phyloP scores from a whole-genome alignment of 2,113 vertebrate species.

The Bufo bufo region DNA sequence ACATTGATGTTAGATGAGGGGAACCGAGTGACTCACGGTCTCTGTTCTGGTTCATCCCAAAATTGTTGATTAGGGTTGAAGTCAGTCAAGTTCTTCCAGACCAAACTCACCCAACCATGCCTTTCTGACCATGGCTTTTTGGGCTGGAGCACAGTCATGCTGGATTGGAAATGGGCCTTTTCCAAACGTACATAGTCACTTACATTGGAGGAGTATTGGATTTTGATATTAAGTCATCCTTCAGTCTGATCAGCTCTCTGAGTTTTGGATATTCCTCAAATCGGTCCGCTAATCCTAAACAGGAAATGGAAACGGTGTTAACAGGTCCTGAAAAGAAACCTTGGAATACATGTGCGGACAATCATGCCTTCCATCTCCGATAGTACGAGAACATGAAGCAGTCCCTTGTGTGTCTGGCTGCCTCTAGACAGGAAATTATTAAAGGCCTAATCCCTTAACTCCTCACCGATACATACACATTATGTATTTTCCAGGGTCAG shows the following conservation, averaged over 20 bases:
- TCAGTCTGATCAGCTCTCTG: conserved; percentile 93
- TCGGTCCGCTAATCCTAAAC: conserved; percentile 91
- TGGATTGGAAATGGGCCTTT: no score
- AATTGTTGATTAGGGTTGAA: no score
- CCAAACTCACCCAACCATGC: no score
- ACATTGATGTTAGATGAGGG: no score
- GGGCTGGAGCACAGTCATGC: no score
- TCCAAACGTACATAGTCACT: conserved; percentile 59
- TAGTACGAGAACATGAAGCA: conserved; percentile 9
- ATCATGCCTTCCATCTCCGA: not conserved
- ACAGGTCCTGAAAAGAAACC: conserved; percentile 5
- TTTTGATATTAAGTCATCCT: conserved; percentile 92
- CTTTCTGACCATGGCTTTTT: no score
- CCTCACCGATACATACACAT: conserved; percentile 1
- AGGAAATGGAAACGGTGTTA: conserved; percentile 14
- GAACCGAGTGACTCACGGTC: no score
- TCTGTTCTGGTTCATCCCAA: no score
- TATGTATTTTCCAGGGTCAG: not conserved
- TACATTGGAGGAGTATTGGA: conserved; percentile 98
- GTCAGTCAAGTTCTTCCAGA: no score
- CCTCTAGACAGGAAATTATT: conserved; percentile 22
- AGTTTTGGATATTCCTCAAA: conserved; percentile 99
- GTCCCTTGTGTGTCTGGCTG: conserved; percentile 26
- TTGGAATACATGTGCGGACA: conserved; percentile 13
- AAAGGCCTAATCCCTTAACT: conserved; percentile 5